phyloP scores from a whole-genome alignment of 2,888 invertebrate species.

The Nezara viridula region DNA sequence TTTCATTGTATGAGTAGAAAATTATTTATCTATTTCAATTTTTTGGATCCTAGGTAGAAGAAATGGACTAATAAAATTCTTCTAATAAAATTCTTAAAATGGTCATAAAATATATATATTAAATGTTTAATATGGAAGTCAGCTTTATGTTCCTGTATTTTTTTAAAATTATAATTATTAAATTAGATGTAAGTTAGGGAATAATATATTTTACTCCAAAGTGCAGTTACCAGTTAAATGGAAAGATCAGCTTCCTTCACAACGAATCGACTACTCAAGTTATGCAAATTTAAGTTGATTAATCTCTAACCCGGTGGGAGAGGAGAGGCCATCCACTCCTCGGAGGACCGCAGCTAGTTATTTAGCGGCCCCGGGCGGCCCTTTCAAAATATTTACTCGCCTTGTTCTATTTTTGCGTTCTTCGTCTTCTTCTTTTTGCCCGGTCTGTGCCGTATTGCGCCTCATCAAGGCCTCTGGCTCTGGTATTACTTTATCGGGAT shows the following conservation, averaged over 20 bases:
- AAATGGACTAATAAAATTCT: too few relatives aligned
- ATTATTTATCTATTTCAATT: too few relatives aligned
- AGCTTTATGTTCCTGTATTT: too few relatives aligned
- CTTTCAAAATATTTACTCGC: slow-evolving; percentile 35
- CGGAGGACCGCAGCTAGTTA: slow-evolving; percentile 49
- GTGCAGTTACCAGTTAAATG: neutral
- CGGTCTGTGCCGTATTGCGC: slow-evolving; percentile 22
- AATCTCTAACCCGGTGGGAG: neutral
- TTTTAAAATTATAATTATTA: too few relatives aligned
- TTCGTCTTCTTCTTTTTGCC: neutral
- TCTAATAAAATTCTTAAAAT: too few relatives aligned
- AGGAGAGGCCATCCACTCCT: slow-evolving; percentile 39
- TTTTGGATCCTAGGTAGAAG: too few relatives aligned
- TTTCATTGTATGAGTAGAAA: too few relatives aligned
- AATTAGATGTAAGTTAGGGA: too few relatives aligned
- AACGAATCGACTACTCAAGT: neutral
- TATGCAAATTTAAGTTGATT: neutral
- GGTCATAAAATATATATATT: too few relatives aligned
- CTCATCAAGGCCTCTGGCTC: neutral
- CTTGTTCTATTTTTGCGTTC: slow-evolving; percentile 42
- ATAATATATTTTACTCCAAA: neutral
- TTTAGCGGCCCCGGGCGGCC: slow-evolving; percentile 44
- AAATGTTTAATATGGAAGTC: too few relatives aligned
- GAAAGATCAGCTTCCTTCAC: neutral
- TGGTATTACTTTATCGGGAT: neutral